phyloP scores from a whole-genome alignment of 2,888 invertebrate species.

The Coelopa pilipes region DNA sequence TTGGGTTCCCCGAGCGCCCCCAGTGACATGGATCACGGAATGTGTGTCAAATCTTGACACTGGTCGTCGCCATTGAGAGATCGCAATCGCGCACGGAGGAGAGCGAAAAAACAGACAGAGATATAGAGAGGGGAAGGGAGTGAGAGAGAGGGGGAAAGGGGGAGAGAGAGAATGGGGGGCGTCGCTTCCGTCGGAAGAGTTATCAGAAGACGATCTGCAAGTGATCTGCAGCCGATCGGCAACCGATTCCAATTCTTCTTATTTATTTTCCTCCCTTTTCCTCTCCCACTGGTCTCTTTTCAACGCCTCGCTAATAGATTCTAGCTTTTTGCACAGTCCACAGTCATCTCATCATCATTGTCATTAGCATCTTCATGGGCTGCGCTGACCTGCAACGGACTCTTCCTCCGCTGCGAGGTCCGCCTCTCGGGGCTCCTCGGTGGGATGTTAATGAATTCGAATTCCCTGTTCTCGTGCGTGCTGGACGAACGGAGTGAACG shows the following conservation, averaged over 20 bases:
- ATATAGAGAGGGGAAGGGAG: neutral
- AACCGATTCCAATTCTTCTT: neutral
- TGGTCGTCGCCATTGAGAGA: constrained; percentile 59
- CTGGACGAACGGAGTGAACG: neutral
- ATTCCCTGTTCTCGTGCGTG: neutral
- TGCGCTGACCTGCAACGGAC: neutral
- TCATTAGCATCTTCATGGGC: too few species aligned
- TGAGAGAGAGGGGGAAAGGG: neutral
- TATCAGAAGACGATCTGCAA: neutral
- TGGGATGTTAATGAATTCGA: constrained; percentile 1
- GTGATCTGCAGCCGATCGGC: constrained; percentile 1
- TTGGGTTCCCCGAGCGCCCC: neutral
- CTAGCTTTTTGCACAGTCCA: neutral
- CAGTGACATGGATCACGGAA: constrained; percentile 31
- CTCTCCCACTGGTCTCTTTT: neutral
- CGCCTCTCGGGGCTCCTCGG: neutral
- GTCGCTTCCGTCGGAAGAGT: constrained; percentile 11
- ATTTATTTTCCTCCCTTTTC: neutral
- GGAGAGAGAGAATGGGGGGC: neutral
- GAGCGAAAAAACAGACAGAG: neutral
- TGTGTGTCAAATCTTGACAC: constrained; percentile 62
- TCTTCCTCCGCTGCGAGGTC: neutral
- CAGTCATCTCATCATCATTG: too few species aligned
- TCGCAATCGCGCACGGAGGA: constrained; percentile 28
- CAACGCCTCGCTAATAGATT: neutral